Evolutionary conservation across 2,113 vertebrate species (phyloP).

Genomic region (Puffinus mauretanicus): DNA sequence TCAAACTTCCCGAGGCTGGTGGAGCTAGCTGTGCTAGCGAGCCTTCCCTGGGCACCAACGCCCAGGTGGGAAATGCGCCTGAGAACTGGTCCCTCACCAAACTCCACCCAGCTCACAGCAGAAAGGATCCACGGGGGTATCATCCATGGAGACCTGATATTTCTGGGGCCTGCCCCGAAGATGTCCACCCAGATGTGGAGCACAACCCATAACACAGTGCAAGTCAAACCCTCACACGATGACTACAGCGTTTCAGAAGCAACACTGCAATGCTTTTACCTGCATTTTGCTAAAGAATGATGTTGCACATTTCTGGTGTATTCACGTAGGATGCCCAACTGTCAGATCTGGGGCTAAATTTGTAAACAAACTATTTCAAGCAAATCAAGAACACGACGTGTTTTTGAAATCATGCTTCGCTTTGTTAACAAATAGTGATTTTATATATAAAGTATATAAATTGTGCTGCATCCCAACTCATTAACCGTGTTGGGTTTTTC

Average conservation of each 20-base stretch:
- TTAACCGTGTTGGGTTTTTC: neutral
- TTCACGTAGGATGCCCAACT: neutral
- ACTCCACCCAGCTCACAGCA: neutral
- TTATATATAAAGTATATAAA: neutral
- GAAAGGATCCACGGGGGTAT: neutral
- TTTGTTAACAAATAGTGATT: neutral
- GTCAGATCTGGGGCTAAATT: neutral
- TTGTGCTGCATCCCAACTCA: neutral
- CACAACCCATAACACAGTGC: neutral
- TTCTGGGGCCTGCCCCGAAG: neutral
- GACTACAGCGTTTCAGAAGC: neutral
- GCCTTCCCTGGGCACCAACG: neutral
- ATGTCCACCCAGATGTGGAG: neutral
- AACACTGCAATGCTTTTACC: neutral
- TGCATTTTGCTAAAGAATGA: neutral
- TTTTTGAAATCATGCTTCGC: neutral
- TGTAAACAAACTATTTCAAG: neutral
- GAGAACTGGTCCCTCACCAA: neutral
- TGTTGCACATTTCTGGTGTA: neutral
- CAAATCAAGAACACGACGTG: neutral
- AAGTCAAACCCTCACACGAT: accelerated
- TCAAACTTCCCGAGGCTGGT: accelerated
- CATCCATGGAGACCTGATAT: neutral
- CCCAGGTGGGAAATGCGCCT: neutral
- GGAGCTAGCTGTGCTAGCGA: accelerated